Percentiles rank a stretch among this genome's conserved stretches.
phyloP scores from a whole-genome alignment of 2,113 vertebrate species.

The Sterna hirundo region DNA sequence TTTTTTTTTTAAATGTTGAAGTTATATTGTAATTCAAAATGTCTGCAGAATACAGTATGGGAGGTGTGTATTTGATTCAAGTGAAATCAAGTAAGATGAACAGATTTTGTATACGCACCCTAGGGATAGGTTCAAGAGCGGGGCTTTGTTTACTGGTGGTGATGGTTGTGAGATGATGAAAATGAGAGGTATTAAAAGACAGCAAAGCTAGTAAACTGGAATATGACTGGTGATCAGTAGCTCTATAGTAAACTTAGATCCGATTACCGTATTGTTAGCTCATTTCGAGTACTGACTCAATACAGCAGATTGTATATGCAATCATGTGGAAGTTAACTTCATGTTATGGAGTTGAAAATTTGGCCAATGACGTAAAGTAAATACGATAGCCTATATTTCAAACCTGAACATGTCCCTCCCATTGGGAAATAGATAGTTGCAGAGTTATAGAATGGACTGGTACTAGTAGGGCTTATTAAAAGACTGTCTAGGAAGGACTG shows the following conservation, averaged over 20 bases:
- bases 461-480: neutral
- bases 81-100: neutral
- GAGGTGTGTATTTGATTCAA: neutral
- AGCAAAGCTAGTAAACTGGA: neutral
- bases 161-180: neutral
- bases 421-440: neutral
- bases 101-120: neutral
- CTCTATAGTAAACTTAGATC: neutral
- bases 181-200: neutral
- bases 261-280: neutral
- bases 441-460: neutral
- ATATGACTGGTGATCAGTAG: neutral
- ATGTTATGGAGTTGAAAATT: neutral
- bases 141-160: neutral
- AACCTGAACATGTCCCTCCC: neutral
- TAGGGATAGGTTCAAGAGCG: neutral
- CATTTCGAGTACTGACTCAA: neutral
- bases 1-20: neutral
- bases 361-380: neutral
- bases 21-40: neutral
- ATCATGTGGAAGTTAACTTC: neutral
- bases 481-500: neutral
- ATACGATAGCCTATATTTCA: neutral
- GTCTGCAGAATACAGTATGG: neutral
- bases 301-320: neutral